Percentiles rank a stretch among this genome's conserved stretches.
These are phyloP conservation scores for Dasypolia templi DNA, from an alignment of 2,888 invertebrate species.

Conservation along the genomic window DNA sequence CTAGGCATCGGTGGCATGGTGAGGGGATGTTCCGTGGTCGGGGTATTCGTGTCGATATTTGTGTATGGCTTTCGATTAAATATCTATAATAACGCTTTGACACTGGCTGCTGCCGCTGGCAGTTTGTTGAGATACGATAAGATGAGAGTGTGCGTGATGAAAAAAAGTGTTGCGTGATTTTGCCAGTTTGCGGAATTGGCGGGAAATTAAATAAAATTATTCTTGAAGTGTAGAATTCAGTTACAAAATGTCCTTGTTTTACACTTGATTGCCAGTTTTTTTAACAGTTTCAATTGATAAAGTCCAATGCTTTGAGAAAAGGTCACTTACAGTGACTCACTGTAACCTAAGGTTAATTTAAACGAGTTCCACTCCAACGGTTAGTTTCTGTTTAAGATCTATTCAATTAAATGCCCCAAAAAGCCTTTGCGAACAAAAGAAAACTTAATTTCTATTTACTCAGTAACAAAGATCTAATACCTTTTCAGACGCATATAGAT, in stretches of 20 bases:
- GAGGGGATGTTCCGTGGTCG: slow-evolving; percentile 42
- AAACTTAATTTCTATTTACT: slow-evolving; percentile 30
- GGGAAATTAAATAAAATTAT: not conserved
- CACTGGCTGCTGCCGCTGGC: slow-evolving; percentile 28
- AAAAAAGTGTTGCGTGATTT: slow-evolving; percentile 20
- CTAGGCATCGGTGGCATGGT: slow-evolving; percentile 54
- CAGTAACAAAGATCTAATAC: slow-evolving; percentile 31
- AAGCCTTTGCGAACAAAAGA: slow-evolving; percentile 5
- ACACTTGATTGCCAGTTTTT: not conserved
- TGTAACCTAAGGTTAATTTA: not conserved
- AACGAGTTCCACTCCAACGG: not conserved
- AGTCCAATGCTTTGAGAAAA: not conserved
- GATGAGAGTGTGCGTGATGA: slow-evolving; percentile 1
- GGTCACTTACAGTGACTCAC: not conserved
- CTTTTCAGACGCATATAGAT: slow-evolving; percentile 70
- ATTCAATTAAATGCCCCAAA: slow-evolving; percentile 10
- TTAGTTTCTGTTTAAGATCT: not conserved
- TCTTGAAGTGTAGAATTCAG: not conserved
- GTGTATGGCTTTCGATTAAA: slow-evolving; percentile 48
- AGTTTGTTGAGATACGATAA: slow-evolving; percentile 1
- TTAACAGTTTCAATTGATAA: not conserved
- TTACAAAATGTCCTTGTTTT: not conserved
- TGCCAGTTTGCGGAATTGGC: slow-evolving; percentile 16
- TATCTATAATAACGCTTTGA: slow-evolving; percentile 24
- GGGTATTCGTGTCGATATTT: slow-evolving; percentile 44